Percentiles rank a stretch among this genome's conserved stretches.
Evolutionary conservation across 2,113 vertebrate genomes (phyloP).

Genomic region (Coreoperca whiteheadi): DNA sequence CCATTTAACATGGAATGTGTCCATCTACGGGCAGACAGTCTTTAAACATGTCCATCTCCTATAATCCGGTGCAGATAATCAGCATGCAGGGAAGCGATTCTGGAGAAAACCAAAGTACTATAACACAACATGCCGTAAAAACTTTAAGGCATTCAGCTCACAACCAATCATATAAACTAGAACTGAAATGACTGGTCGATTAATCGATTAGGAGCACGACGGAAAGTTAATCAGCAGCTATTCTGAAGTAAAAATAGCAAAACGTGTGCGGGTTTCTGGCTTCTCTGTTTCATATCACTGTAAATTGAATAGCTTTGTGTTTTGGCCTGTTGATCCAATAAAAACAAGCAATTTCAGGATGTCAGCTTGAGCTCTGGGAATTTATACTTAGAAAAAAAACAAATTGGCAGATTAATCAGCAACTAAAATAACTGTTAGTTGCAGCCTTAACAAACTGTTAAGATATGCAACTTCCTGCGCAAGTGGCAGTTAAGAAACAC

Average conservation of each 20-base stretch:
- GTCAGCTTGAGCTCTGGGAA: neutral
- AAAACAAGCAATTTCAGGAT: neutral
- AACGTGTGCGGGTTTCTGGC: neutral
- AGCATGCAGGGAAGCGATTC: neutral
- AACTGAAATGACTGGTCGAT: neutral
- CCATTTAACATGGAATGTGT: neutral
- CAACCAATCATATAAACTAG: too few relatives aligned
- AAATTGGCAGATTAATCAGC: too few relatives aligned
- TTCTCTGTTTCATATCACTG: neutral
- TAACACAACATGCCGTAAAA: neutral
- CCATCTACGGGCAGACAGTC: conserved; percentile 4
- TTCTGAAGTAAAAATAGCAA: neutral
- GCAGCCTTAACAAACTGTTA: neutral
- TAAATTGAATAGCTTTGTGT: neutral
- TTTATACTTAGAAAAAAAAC: too few relatives aligned
- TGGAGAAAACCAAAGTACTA: neutral
- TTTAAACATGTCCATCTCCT: neutral
- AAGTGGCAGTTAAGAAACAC: neutral
- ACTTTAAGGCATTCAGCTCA: neutral
- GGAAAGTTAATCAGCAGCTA: neutral
- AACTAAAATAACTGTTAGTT: neutral
- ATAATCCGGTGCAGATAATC: neutral
- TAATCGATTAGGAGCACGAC: neutral
- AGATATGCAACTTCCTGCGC: neutral
- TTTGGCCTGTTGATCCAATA: neutral